Conservation (phyloP, 2,113 vertebrate species). For the Terrapene triunguis region DNA sequence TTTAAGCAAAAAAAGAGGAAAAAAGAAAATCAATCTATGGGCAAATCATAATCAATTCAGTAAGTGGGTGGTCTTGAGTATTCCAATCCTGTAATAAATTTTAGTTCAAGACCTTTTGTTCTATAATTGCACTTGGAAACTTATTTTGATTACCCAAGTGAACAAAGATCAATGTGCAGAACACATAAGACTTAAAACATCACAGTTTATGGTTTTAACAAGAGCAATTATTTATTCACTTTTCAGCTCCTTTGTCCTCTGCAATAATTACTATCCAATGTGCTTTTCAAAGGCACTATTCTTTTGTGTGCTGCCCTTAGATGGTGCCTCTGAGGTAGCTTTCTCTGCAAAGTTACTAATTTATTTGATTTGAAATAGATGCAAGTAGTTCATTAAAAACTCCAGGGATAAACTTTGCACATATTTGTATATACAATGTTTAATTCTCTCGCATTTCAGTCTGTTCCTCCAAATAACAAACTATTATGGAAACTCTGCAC, state of each 20-base stretch:
- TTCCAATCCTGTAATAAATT: not conserved
- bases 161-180: not conserved
- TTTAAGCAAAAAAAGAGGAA: not conserved
- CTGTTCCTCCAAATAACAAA: not conserved
- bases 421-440: conserved; percentile 14
- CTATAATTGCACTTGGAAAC: conserved; percentile 57
- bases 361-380: not conserved
- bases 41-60: conserved; percentile 43
- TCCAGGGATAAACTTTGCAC: not conserved
- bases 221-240: not conserved
- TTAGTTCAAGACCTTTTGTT: conserved; percentile 42
- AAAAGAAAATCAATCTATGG: conserved; percentile 2
- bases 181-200: not conserved
- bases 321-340: not conserved
- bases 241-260: not conserved
- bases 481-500: not conserved
- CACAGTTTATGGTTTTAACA: not conserved
- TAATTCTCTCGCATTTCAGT: not conserved
- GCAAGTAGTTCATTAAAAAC: not conserved
- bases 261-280: not conserved
- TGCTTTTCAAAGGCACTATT: not conserved
- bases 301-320: not conserved
- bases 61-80: conserved; percentile 17
- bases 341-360: not conserved
- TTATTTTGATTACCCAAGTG: conserved; percentile 45